Evolutionary conservation across 2,888 invertebrate genomes (phyloP), one percentile per base, ranked within the genome.

Genomic region (Iphiclides podalirius): DNA sequence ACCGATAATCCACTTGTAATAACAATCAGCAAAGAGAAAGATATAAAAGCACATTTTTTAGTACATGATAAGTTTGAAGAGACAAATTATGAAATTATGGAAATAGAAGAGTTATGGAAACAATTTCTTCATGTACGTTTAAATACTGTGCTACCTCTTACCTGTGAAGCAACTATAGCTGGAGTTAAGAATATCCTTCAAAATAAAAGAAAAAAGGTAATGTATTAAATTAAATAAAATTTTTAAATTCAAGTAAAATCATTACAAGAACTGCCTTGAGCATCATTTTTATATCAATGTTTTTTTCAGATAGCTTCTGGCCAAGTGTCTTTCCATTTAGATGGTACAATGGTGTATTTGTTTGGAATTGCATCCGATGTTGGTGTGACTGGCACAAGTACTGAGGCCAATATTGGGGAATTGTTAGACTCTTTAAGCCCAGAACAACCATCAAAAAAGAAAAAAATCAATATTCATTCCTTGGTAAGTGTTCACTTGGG

Each of bases 1-100:
- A 95, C 95, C 42, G 95, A 95, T 67, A 95, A 94, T 79, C 95
- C 95, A 1, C 84, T 95, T 49, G 86, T 94, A 43, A 79, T 95
- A 34, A 75, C 90, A 53, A 88, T 91, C 11, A 90, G 90, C 57
- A 79, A 90, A 37, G 66, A 66, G 6, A 82, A 80, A 59, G 90
- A 90, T 9, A 76, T 94, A 61, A 90, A 91, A 65, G 90, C 94
- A 8, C 92, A 92, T 57, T 92, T 94, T 69, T 89, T 93, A 55
- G 91, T 93, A 31, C 94, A 94, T 77, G 93, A 93, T 53, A 92
- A 93, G 67, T 83, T 95, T 53, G 93, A 94, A 66, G 89, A 91
- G 55, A 90, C 92, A 0, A 86, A 90, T 34, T 92, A 91, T 74
- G 92, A 93, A 64, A 80, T 93, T 2, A 79, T 94, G 53, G 88